Evolutionary conservation across 1,140 invertebrate genomes (phyloP).

Genomic region (Saccostrea cuccullata): DNA sequence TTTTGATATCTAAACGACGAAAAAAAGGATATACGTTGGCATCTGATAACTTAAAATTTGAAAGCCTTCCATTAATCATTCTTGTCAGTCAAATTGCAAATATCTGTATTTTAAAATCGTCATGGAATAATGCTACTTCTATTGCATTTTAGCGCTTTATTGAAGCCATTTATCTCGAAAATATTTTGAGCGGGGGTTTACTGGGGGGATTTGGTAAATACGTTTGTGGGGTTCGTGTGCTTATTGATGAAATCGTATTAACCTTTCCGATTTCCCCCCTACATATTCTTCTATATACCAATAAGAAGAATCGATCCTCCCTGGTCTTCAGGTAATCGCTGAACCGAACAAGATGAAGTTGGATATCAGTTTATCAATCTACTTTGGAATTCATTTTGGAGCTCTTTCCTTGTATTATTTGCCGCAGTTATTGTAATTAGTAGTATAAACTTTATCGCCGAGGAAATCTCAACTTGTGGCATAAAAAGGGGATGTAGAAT

Average conservation of each 20-base stretch:
- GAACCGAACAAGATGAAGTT: neutral
- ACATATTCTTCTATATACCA: neutral
- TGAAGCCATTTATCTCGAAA: conserved; percentile 18
- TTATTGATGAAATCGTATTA: conserved; percentile 19
- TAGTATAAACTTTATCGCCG: conserved; percentile 24
- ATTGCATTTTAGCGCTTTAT: conserved; percentile 33
- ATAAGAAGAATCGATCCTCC: neutral
- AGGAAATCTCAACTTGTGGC: conserved; percentile 27
- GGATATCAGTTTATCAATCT: conserved; percentile 27
- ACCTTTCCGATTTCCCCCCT: neutral
- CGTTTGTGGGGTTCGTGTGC: conserved; percentile 12
- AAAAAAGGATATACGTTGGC: neutral
- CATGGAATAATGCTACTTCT: conserved; percentile 23
- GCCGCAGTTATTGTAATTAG: conserved; percentile 24
- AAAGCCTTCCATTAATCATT: conserved; percentile 27
- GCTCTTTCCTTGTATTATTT: neutral
- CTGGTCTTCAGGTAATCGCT: neutral
- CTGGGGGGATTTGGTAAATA: conserved; percentile 23
- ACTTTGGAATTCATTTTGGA: conserved; percentile 10
- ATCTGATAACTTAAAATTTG: conserved; percentile 12
- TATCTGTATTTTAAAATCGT: conserved; percentile 32
- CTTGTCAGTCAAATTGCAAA: conserved; percentile 17
- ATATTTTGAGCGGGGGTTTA: conserved; percentile 19
- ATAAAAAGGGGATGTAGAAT: conserved; percentile 31
- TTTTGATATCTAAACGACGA: neutral